Evolutionary conservation across 2,888 invertebrate species (phyloP).

Genomic region (Macropis europaea): DNA sequence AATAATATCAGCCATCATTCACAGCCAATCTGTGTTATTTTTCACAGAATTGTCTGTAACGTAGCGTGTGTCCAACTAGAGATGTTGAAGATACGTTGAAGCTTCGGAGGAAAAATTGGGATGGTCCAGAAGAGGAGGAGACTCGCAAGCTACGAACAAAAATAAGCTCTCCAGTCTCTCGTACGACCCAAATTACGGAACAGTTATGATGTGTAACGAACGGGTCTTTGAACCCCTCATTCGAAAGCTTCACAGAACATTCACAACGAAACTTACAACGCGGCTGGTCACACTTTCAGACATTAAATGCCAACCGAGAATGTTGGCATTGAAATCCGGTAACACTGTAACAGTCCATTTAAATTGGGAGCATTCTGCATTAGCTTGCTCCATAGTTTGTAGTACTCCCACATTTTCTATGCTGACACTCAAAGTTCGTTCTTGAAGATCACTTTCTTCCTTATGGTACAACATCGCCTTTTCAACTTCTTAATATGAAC

Average conservation of each 20-base stretch:
- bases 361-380: no score
- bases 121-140: neutral
- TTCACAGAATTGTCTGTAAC: neutral
- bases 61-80: no score
- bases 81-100: neutral
- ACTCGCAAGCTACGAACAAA: constrained; percentile 3
- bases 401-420: no score
- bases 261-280: neutral
- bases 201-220: constrained; percentile 4
- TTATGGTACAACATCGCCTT: no score
- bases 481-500: no score
- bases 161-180: constrained; percentile 35
- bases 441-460: no score
- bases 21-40: neutral
- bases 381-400: no score
- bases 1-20: no score
- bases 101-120: neutral
- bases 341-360: no score
- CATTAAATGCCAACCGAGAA: neutral
- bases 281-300: neutral
- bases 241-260: neutral
- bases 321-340: no score
- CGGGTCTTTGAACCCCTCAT: constrained; percentile 34
- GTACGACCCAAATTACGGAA: constrained; percentile 23
- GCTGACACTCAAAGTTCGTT: no score